Evolutionary conservation across 2,797 vertebrate genomes (phyloP).

Genomic region (Chloroceryle inda): DNA sequence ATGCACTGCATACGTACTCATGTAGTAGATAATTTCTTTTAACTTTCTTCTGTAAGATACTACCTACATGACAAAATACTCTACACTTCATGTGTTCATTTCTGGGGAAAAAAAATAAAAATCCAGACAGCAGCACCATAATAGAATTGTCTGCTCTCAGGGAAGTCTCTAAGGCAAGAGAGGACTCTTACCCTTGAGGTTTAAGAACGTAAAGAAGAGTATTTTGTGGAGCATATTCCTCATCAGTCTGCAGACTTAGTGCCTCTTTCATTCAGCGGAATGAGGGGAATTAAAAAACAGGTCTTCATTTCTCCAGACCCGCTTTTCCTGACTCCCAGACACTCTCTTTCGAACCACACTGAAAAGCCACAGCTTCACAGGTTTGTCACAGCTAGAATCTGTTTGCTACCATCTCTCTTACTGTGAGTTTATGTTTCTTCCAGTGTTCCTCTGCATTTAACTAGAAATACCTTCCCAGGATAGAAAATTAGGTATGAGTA

Average conservation of each 20-base stretch:
- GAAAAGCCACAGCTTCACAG: not conserved
- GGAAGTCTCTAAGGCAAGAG: not conserved
- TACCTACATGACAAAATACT: not conserved
- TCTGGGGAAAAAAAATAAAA: not conserved
- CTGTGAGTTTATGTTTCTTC: not conserved
- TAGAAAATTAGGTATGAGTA: not conserved
- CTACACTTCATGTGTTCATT: not conserved
- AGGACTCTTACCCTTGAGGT: not conserved
- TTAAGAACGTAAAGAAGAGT: not conserved
- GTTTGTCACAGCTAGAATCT: not conserved
- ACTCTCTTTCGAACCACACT: not conserved
- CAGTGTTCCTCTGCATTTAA: not conserved
- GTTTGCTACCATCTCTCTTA: not conserved
- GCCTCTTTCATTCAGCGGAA: not conserved
- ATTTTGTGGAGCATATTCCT: not conserved
- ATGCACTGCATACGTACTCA: accelerated
- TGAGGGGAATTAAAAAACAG: not conserved
- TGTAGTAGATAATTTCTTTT: not conserved
- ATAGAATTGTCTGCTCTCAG: not conserved
- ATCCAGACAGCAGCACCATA: not conserved
- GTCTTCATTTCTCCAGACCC: not conserved
- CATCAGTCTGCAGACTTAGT: not conserved
- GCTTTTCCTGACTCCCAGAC: not conserved
- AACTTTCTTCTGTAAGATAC: not conserved
- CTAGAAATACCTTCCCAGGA: not conserved